Evolutionary conservation across 92 coral and sea anemone species (phyloP).

Genomic region (Bergia puertoricense): DNA sequence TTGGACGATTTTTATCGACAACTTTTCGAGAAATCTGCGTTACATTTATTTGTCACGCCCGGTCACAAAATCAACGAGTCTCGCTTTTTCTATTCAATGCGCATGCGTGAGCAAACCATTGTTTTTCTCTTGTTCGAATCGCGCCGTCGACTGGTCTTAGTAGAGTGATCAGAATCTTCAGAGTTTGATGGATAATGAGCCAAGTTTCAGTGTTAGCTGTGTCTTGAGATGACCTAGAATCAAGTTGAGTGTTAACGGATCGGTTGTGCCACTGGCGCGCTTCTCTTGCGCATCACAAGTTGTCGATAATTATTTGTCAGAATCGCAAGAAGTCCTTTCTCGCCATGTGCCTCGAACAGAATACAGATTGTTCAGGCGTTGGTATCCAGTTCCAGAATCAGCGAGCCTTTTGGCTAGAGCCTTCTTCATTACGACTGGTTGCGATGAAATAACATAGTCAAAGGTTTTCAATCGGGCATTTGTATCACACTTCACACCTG

Average conservation of each 20-base stretch:
- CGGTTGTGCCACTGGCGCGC: conserved; percentile 26
- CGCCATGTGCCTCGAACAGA: conserved; percentile 36
- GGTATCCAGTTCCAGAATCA: conserved; percentile 24
- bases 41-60: conserved; percentile 26
- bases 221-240: conserved; percentile 27
- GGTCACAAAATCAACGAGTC: conserved; percentile 25
- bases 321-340: conserved; percentile 35
- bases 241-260: conserved; percentile 28
- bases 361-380: conserved; percentile 32
- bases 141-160: neutral
- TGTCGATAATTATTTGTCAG: conserved; percentile 20
- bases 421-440: conserved; percentile 33
- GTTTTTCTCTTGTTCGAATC: conserved; percentile 23
- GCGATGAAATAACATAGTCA: conserved; percentile 25
- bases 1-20: conserved; percentile 23
- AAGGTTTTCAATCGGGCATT: conserved; percentile 33
- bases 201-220: conserved; percentile 26
- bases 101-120: conserved; percentile 20
- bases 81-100: conserved; percentile 25
- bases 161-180: conserved; percentile 20
- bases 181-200: conserved; percentile 27
- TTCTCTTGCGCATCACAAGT: conserved; percentile 29
- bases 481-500: conserved; percentile 31
- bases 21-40: conserved; percentile 28
- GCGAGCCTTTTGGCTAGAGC: conserved; percentile 29